Conservation (phyloP, 2,797 vertebrate genomes). For the Alfaro cultratus region DNA sequence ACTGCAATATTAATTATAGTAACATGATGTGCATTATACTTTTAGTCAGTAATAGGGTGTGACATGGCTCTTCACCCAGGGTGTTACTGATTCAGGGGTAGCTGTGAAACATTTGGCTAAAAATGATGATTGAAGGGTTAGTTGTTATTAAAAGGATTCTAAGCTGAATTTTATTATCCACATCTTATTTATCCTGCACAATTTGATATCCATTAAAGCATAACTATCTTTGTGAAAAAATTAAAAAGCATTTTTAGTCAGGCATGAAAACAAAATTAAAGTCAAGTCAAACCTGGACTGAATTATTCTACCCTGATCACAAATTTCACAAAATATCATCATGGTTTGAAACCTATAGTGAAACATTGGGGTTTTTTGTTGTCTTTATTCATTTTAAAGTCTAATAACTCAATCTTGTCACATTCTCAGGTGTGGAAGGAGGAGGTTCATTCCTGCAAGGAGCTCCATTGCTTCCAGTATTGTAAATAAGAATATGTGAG, state of each 20-base stretch:
- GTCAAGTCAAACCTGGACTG: background rate
- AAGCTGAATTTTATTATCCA: background rate
- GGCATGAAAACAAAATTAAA: background rate
- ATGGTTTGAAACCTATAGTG: background rate
- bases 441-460: background rate
- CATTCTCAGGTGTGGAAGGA: background rate
- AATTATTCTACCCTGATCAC: background rate
- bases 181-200: background rate
- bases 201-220: background rate
- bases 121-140: background rate
- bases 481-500: background rate
- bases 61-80: background rate
- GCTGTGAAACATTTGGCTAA: background rate
- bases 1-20: background rate
- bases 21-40: background rate
- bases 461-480: background rate
- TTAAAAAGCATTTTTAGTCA: background rate
- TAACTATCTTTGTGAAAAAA: background rate
- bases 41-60: background rate
- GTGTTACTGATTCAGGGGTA: background rate
- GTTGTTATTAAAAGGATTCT: background rate
- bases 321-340: background rate
- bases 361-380: background rate
- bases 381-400: background rate
- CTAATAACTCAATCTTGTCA: background rate